Evolutionary conservation across 2,888 invertebrate genomes (phyloP).

Genomic region (Zelleria hepariella): DNA sequence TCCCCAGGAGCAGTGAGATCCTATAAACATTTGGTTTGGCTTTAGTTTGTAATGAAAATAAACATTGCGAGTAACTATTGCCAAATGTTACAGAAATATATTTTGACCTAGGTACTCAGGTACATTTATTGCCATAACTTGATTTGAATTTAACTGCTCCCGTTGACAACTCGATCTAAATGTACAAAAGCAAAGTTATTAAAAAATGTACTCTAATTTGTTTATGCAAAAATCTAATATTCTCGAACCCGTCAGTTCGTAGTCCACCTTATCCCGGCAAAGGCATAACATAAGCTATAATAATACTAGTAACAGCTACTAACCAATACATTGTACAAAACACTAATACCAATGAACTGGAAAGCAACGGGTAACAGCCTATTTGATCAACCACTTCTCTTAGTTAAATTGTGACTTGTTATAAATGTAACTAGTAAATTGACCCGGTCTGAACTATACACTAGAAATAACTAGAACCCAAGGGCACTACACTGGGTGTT

Average conservation of each 20-base stretch:
- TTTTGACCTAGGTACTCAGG: no score
- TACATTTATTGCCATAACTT: no score
- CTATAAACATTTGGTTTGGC: no score
- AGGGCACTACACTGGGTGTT: no score
- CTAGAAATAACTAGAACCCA: slow-evolving; percentile 1
- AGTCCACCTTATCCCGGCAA: not conserved
- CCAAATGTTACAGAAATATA: no score
- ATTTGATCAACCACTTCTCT: not conserved
- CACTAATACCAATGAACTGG: slow-evolving; percentile 36
- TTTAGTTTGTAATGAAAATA: no score
- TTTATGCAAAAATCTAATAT: not conserved
- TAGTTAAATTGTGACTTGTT: slow-evolving; percentile 1
- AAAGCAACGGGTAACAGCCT: slow-evolving; percentile 19
- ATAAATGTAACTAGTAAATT: slow-evolving; percentile 4
- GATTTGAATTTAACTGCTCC: no score
- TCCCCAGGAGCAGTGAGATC: no score
- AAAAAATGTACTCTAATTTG: not conserved
- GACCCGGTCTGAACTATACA: not conserved
- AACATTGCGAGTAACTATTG: no score
- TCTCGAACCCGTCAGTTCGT: not conserved
- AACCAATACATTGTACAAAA: slow-evolving; percentile 14
- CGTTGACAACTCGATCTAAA: not conserved
- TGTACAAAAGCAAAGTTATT: not conserved
- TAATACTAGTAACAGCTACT: slow-evolving; percentile 8
- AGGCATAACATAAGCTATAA: no score